Conservation (phyloP, 2,113 vertebrate species). For the Stigmatopora nigra region DNA sequence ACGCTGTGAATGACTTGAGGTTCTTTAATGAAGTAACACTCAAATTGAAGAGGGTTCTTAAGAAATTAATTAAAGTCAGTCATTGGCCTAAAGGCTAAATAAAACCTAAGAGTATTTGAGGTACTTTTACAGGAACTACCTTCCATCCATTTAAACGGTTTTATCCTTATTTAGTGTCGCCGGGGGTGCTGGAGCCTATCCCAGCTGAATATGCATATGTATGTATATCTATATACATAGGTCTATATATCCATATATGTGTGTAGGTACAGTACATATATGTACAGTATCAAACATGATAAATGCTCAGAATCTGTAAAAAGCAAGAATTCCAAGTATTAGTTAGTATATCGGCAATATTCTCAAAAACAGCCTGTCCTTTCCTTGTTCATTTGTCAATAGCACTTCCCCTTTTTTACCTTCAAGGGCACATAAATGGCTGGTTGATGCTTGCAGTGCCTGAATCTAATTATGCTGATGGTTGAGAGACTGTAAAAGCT, state of each 20-base stretch:
- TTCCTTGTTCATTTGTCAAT: constrained; percentile 56
- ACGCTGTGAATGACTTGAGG: neutral
- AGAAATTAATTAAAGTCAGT: neutral
- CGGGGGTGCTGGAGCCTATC: no score
- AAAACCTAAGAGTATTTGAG: neutral
- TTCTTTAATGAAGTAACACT: neutral
- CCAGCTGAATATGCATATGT: no score
- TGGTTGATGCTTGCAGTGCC: constrained; percentile 44
- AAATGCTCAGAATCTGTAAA: neutral
- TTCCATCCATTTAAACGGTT: neutral
- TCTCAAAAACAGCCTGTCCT: constrained; percentile 27
- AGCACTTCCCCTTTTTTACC: constrained; percentile 44
- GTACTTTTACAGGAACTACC: neutral
- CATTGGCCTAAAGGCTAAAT: neutral
- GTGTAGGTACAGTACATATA: neutral
- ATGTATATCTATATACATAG: no score
- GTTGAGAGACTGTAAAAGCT: constrained; percentile 62
- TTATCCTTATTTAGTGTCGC: no score
- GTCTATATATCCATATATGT: no score
- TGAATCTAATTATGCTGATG: constrained; percentile 71
- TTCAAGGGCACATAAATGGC: constrained; percentile 62
- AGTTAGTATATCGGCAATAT: constrained; percentile 17
- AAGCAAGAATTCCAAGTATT: neutral
- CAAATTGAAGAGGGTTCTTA: neutral
- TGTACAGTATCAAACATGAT: neutral